Conservation (phyloP, 1,140 invertebrate species). For the Leptopilina clavipes region DNA sequence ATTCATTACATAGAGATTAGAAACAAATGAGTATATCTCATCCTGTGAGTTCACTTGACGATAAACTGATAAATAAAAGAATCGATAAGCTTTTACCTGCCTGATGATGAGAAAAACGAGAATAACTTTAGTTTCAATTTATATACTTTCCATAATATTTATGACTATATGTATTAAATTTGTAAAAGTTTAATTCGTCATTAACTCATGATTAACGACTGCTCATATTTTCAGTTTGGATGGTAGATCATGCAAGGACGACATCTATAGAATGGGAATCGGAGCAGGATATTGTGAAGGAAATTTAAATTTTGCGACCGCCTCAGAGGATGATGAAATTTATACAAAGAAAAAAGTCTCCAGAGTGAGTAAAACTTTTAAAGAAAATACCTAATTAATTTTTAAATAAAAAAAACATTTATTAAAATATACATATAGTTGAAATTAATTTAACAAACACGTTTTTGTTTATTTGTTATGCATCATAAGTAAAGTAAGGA, state of each 20-base stretch:
- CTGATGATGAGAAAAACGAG: no score
- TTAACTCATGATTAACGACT: no score
- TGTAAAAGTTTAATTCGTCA: no score
- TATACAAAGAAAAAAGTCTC: constrained; percentile 74
- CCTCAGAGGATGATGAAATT: constrained; percentile 73
- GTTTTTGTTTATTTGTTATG: background rate
- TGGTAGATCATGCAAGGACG: constrained; percentile 72
- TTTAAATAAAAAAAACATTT: no score
- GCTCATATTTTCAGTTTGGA: constrained; percentile 62
- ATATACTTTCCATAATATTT: no score
- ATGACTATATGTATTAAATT: background rate
- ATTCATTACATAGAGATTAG: constrained; percentile 1
- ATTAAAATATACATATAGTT: no score
- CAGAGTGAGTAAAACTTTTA: constrained; percentile 63
- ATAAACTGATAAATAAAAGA: constrained; percentile 8
- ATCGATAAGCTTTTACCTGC: background rate
- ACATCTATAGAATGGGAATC: constrained; percentile 71
- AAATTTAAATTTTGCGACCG: constrained; percentile 72
- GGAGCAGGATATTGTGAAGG: constrained; percentile 69
- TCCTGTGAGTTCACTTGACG: background rate
- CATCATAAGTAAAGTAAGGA: background rate
- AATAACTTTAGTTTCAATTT: no score
- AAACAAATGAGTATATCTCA: background rate
- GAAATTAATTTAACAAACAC: background rate
- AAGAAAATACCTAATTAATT: background rate